Evolutionary conservation across 2,113 vertebrate species (phyloP).

Genomic region (Galemys pyrenaicus): DNA sequence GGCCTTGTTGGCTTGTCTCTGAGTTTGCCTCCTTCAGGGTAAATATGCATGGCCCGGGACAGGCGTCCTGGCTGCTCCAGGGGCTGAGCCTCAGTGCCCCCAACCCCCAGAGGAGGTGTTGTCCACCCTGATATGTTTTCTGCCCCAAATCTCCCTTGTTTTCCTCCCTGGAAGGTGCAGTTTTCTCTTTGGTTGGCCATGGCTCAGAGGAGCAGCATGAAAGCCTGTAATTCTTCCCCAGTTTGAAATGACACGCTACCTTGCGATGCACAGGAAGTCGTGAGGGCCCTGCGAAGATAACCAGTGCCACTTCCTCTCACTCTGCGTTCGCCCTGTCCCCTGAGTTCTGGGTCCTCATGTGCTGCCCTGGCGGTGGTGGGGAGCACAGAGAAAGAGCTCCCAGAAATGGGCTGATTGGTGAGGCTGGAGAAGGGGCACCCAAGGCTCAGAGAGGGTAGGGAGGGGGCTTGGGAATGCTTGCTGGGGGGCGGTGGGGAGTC

Average conservation of each 20-base stretch:
- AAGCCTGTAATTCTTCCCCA: fast-evolving
- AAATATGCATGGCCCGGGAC: background rate
- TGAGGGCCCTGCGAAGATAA: background rate
- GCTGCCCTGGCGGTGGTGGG: background rate
- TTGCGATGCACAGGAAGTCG: no score
- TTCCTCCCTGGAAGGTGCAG: background rate
- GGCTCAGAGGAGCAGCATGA: background rate
- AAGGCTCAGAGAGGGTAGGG: no score
- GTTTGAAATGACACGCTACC: background rate
- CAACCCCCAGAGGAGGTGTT: background rate
- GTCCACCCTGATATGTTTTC: background rate
- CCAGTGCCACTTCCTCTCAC: background rate
- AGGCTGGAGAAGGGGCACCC: no score
- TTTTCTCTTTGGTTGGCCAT: no score
- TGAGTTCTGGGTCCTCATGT: background rate
- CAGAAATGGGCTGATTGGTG: background rate
- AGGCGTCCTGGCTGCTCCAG: background rate
- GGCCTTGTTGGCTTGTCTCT: background rate
- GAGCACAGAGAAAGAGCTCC: background rate
- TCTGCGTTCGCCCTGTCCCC: fast-evolving
- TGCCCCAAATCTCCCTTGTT: background rate
- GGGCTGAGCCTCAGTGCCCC: background rate
- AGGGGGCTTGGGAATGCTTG: background rate
- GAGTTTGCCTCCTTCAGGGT: background rate
- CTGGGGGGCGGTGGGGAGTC: no score